Evolutionary conservation across 1,140 invertebrate genomes (phyloP).

Genomic region (Pseudomyrmex dendroicus): DNA sequence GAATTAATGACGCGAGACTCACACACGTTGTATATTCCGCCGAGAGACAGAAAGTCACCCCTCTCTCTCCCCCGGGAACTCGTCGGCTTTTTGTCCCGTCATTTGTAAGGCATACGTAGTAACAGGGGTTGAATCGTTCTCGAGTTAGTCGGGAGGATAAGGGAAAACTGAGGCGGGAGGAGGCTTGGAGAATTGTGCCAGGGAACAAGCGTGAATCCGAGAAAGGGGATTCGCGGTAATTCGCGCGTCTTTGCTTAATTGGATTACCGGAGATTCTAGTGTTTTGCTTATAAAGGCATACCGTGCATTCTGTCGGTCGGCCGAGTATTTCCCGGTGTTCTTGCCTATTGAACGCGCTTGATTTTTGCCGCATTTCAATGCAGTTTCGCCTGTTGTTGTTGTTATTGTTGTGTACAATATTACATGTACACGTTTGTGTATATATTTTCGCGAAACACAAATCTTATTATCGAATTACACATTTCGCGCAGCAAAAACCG

Average conservation of each 20-base stretch:
- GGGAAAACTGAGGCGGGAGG: background rate
- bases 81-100: slow-evolving; percentile 14
- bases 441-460: background rate
- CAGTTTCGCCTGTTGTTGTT: slow-evolving; percentile 10
- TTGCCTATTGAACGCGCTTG: slow-evolving; percentile 13
- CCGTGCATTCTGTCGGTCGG: slow-evolving; percentile 58
- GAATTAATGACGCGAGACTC: background rate
- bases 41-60: background rate
- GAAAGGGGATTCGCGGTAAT: slow-evolving; percentile 67
- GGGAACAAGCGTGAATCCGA: slow-evolving; percentile 55
- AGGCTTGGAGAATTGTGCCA: slow-evolving; percentile 28
- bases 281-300: slow-evolving; percentile 70
- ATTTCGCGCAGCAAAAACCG: slow-evolving; percentile 7
- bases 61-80: background rate
- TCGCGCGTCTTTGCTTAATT: slow-evolving; percentile 71
- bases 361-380: slow-evolving; percentile 21
- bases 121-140: slow-evolving; percentile 43
- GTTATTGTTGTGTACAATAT: no score
- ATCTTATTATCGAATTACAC: slow-evolving; percentile 54
- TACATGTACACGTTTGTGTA: no score
- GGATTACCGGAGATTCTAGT: slow-evolving; percentile 72
- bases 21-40: no score
- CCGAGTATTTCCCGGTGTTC: slow-evolving; percentile 33
- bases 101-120: slow-evolving; percentile 7
- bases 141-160: slow-evolving; percentile 16